Conservation (phyloP, 2,888 invertebrate species). For the Macrophya alboannulata region DNA sequence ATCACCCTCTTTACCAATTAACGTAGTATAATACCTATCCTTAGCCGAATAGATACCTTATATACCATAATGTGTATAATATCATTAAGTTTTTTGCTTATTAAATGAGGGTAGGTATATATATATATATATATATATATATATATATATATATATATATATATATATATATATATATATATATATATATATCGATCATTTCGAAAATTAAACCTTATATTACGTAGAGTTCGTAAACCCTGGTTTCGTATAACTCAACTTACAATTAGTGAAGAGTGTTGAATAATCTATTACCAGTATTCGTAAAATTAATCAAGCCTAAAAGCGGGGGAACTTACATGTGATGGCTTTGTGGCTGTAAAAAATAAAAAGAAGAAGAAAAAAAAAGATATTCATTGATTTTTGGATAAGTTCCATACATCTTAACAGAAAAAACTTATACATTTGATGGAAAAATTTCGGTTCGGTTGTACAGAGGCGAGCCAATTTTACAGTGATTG, state of each 20-base stretch:
- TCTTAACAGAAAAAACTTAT: background rate
- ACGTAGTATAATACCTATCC: background rate
- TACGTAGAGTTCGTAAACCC: background rate
- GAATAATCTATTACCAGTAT: background rate
- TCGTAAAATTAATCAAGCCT: background rate
- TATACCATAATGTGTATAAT: background rate
- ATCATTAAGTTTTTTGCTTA: background rate
- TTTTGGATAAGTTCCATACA: background rate
- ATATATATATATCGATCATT: no score
- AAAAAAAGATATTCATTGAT: background rate
- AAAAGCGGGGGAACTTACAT: no score
- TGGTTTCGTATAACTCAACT: background rate
- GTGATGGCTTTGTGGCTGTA: no score
- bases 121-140: no score
- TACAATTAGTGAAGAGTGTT: background rate
- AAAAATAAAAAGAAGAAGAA: background rate
- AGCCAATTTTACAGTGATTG: background rate
- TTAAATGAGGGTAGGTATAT: constrained; percentile 16
- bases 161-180: no score
- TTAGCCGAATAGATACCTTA: background rate
- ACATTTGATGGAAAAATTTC: background rate
- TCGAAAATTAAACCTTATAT: background rate
- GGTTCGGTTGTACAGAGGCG: background rate
- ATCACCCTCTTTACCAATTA: constrained; percentile 20
- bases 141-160: no score